Base-by-base conservation (phyloP, 2,888 invertebrate genomes). In the Boloria selene region DNA sequence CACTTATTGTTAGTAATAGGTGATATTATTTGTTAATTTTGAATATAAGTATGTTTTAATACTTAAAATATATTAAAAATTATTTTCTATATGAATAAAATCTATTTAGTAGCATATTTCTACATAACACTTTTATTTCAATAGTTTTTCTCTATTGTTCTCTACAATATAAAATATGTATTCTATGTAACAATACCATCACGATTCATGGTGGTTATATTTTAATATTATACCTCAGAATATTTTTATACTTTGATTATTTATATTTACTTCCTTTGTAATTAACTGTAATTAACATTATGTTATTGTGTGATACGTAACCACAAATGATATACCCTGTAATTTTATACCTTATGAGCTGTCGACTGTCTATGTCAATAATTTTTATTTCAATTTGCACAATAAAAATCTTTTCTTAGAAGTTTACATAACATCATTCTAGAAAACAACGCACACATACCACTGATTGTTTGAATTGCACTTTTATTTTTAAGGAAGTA, bases 321-420 rank as follows among this genome's bases (percentile, higher is more conserved):
- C 42, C 49, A 55, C 38, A 59, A 49, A 31, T 14, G 49, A 59
- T 59, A 59, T 44, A 26, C 51, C 50, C 42, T 45, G 56, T 64
- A 58, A 64, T 64, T 64, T 51, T 51, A 58, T 64, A 50, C 50
- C 22, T n/a, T 50, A 13, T 18, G 16, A 44, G 50, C 50, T 51
- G 47, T 18, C 51, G 44, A 45, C 13, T 53, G 51, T 7, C 18
- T 52, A 16, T 64, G 45, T 51, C 51, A 47, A 38, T 17, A 10
- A 50, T 51, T 61, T 50, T 61, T 51, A 51, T 61, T 61, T 59
- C 14, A 47, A 51, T 61, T 51, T 58, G 38, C 58, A 56, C 22
- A 50, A 45, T 58, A 61, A 65, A 60, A 58, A 58, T 56, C 16
- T 49, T 50, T 68, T 61, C 67, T 52, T 16, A 61, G 58, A 68